A percentile compares a stretch with the other conserved stretches of the same genome.
Evolutionary conservation across 2,113 vertebrate genomes (phyloP).

Genomic region (Ceyx cyanopectus): DNA sequence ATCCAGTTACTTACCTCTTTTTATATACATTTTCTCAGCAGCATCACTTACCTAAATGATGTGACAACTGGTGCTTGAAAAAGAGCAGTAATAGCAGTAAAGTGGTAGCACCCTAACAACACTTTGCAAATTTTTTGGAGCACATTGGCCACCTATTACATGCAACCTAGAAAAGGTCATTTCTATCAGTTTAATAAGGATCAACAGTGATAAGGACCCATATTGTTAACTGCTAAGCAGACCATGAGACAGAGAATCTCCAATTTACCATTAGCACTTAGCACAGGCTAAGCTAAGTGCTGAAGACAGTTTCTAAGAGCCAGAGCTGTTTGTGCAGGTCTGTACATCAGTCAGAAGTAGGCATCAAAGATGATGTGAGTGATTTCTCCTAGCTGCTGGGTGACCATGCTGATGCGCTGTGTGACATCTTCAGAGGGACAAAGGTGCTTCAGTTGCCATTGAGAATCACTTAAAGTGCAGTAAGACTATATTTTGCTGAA

Average conservation of each 20-base stretch:
- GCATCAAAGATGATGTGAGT: neutral
- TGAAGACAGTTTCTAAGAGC: neutral
- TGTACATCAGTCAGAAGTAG: neutral
- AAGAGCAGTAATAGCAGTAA: neutral
- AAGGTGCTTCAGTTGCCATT: neutral
- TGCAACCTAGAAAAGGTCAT: neutral
- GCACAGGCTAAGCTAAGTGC: rapidly evolving
- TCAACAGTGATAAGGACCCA: rapidly evolving
- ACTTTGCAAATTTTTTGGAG: neutral
- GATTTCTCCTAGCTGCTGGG: neutral
- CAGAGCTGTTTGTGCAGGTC: neutral
- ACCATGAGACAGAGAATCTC: neutral
- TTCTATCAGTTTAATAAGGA: neutral
- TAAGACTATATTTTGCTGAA: neutral
- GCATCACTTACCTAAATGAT: neutral
- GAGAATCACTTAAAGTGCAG: neutral
- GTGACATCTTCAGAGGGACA: neutral
- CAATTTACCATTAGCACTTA: neutral
- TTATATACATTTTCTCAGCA: neutral
- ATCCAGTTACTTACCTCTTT: neutral
- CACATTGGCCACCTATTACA: rapidly evolving
- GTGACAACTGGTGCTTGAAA: neutral
- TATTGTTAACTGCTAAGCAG: neutral
- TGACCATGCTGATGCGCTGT: rapidly evolving
- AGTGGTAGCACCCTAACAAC: no score